These are phyloP conservation scores for Gymnodraco acuticeps DNA, from an alignment of 2,797 vertebrate species.

Conservation along the genomic window DNA sequence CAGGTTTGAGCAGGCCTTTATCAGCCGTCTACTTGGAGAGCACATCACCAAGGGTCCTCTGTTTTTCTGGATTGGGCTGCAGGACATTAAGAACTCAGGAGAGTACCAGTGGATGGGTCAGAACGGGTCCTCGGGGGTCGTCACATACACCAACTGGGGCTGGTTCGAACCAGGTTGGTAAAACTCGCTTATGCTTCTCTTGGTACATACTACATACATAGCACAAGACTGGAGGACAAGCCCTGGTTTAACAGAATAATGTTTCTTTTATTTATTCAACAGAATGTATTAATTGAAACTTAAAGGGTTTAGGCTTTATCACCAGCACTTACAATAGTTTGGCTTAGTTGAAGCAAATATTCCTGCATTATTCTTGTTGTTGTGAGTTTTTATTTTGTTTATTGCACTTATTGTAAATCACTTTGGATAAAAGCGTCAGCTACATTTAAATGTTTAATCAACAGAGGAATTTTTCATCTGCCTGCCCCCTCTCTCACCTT, in stretches of 20 bases:
- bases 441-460: too few species aligned
- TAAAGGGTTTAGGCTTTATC: too few species aligned
- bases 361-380: too few species aligned
- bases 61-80: slow-evolving; percentile 93
- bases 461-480: too few species aligned
- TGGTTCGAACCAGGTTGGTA: slow-evolving; percentile 83
- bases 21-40: slow-evolving; percentile 90
- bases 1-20: slow-evolving; percentile 96
- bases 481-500: too few species aligned
- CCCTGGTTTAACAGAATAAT: neutral
- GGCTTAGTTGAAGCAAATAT: too few species aligned
- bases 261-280: too few species aligned
- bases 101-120: slow-evolving; percentile 90
- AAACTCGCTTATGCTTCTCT: neutral
- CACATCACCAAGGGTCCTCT: slow-evolving; percentile 77
- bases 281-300: too few species aligned
- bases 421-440: too few species aligned
- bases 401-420: too few species aligned
- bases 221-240: neutral
- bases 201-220: neutral
- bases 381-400: too few species aligned
- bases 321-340: too few species aligned
- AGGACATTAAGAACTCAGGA: slow-evolving; percentile 85
- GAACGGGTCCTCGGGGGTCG: slow-evolving; percentile 61
- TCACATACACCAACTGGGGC: slow-evolving; percentile 93